Evolutionary conservation across 2,113 vertebrate genomes (phyloP), one percentile per base, ranked within the genome.

Genomic region (Ciconia maguari): DNA sequence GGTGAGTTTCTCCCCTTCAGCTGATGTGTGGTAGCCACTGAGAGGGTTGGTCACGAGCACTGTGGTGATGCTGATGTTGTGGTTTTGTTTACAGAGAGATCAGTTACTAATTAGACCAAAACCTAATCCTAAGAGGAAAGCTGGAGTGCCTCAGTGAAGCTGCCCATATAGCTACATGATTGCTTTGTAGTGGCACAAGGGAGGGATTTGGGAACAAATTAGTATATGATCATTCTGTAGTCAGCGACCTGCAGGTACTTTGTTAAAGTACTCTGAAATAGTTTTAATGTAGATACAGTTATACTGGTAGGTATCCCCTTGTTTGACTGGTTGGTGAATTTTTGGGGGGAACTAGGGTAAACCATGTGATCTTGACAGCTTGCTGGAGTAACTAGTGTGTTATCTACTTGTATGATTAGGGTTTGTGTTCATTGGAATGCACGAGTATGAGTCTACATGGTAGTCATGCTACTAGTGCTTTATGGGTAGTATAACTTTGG

Each of bases 121-220:
- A 86, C 7, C 36, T 52, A 48, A 83, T 41, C 32, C 42, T n/a
- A 0, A n/a, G 42, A 48, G 38, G 26, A 70, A 41, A 86, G 32
- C 30, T 27, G 36, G 30, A 72, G 49, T 83, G 41, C 51, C 27
- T 87, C 12, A 38, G 36, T 48, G 76, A 38, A 79, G 19, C 65
- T 94, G 83, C 30, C n/a, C 1, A 1, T 34, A 7, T 10, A 75
- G 42, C 38, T 82, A 13, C 0, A 0, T 16, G 32, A 34, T 46
- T 52, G 41, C 58, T 89, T 65, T 83, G 55, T 68, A 82, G 27
- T 38, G 41, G 32, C 41, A 15, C 20, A 38, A 51, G 42, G 42
- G 76, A 74, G 29, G n/a, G 34, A 55, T 68, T 82, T 83, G 52
- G 62, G 44, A 65, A 21, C 5, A 36, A 41, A 72, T 30, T 65